phyloP scores from a whole-genome alignment of 2,113 vertebrate species.

The Tyrannus savana region DNA sequence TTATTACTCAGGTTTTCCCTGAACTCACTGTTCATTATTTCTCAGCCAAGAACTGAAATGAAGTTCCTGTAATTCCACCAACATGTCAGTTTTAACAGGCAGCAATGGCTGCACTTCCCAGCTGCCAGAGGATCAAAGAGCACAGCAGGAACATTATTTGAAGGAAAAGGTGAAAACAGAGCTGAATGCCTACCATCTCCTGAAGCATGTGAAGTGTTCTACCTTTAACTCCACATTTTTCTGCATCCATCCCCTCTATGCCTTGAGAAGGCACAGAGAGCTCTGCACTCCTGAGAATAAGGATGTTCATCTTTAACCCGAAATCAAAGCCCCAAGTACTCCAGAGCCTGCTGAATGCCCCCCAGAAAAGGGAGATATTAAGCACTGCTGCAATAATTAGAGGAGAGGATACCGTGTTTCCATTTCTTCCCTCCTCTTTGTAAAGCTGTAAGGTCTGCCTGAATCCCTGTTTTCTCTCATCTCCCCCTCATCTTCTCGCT shows the following conservation, averaged over 20 bases:
- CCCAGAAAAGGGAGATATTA: neutral
- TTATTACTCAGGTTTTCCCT: conserved; percentile 54
- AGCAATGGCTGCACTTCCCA: neutral
- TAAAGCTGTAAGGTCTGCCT: neutral
- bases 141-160: neutral
- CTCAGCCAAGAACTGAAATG: neutral
- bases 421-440: neutral
- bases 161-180: neutral
- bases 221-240: neutral
- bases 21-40: conserved; percentile 34
- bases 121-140: neutral
- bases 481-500: neutral
- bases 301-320: neutral
- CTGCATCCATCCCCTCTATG: neutral
- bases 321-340: neutral
- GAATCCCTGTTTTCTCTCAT: neutral
- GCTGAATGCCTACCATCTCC: neutral
- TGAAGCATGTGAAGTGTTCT: neutral
- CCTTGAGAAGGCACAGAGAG: neutral
- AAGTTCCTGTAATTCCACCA: conserved; percentile 39
- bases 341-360: neutral
- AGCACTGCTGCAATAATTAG: neutral
- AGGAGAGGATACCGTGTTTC: neutral
- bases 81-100: conserved; percentile 10
- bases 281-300: neutral